These are phyloP conservation scores for Nothocercus julius DNA, from an alignment of 2,113 vertebrate species.

Conservation along the genomic window DNA sequence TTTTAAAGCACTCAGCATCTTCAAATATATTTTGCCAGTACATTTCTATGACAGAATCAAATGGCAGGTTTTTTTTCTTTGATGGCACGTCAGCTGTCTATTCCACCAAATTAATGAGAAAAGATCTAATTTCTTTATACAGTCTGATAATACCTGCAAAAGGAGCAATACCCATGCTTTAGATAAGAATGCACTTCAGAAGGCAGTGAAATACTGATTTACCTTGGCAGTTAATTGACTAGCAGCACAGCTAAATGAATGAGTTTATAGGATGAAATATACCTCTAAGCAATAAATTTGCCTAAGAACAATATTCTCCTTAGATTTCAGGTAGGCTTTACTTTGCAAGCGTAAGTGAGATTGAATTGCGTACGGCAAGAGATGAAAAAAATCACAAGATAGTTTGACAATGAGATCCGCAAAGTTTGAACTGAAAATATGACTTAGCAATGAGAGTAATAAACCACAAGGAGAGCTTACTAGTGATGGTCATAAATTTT, in stretches of 20 bases:
- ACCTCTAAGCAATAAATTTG: background rate
- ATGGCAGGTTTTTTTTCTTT: background rate
- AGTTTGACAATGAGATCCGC: background rate
- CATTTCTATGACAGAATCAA: background rate
- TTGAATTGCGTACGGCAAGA: background rate
- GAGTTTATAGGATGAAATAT: background rate
- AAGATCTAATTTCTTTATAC: background rate
- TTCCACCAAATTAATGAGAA: background rate
- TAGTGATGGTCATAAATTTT: background rate
- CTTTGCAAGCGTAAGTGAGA: background rate
- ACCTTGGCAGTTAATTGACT: background rate
- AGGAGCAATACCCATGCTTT: background rate
- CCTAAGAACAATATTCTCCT: background rate
- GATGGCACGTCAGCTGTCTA: background rate
- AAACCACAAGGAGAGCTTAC: background rate
- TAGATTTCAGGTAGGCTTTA: background rate
- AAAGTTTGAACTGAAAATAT: conserved; percentile 11
- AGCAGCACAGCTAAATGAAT: background rate
- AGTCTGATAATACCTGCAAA: background rate
- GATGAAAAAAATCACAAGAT: background rate
- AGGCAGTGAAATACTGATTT: background rate
- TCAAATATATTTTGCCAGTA: background rate
- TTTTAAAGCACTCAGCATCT: background rate
- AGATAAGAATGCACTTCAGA: background rate
- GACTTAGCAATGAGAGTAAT: background rate